Base-by-base conservation (phyloP, 2,888 invertebrate species). In the Drosophila crucigera region DNA sequence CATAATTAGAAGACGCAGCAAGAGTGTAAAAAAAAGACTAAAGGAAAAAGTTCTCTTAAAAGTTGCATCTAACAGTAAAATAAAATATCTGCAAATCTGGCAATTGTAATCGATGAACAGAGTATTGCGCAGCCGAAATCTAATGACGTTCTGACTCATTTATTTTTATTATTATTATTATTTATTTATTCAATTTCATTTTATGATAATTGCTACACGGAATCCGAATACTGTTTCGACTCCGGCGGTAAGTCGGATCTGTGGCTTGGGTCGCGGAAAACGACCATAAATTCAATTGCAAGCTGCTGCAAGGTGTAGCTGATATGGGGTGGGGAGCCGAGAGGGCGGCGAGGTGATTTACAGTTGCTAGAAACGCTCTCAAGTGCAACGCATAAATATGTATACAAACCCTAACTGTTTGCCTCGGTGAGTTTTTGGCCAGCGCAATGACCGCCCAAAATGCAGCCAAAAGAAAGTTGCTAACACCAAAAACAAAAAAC, bases 381-480 rank as follows among this genome's bases (percentile, higher is more conserved):
- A 85, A 85, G 78, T 85, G 85, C 85, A 85, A 85, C 85, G 83
- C 90, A 85, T 88, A 83, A 85, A 85, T 90, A 88, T 85, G 88
- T 68, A 90, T 88, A 59, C 54, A 47, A 67, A 54, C 14, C 22
- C 58, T 58, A 31, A 33, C 30, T 65, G n/a, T 14, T 55, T 68
- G 63, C 41, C 66, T 72, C 63, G 28, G 39, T 68, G 61, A 68
- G 30, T 66, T 43, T 77, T 59, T 53, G 25, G 61, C 80, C 71
- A 47, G 82, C 67, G 73, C 80, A 83, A 85, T 89, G 90, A 89
- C 88, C 85, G 83, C 59, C 84, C 68, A 83, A 82, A 83, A 74
- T 50, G 59, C 59, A 54, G 53, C 54, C 68, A 82, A 84, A 78
- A 65, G 86, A 88, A 84, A 88, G 83, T 84, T 88, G 80, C 73